Evolutionary conservation across 2,888 invertebrate genomes (phyloP).

Genomic region (Bombyx huttoni): DNA sequence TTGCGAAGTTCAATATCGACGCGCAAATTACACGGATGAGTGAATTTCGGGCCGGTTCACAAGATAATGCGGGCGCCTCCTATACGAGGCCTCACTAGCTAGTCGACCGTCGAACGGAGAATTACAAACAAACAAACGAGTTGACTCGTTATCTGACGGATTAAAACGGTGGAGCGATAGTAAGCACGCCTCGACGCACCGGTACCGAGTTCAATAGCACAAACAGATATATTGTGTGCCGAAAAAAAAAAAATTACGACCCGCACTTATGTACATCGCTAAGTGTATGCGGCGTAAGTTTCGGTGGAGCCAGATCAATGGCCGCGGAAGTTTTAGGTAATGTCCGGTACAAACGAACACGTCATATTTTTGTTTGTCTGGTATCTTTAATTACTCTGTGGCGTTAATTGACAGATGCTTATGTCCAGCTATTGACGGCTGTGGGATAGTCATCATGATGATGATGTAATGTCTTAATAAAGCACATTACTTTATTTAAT

Average conservation of each 20-base stretch:
- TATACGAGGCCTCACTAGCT: slow-evolving; percentile 47
- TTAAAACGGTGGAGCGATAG: slow-evolving; percentile 24
- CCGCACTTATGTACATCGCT: not conserved
- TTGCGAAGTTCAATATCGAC: slow-evolving; percentile 26
- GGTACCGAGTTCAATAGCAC: slow-evolving; percentile 35
- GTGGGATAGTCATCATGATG: no score
- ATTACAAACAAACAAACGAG: slow-evolving; percentile 49
- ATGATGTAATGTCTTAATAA: no score
- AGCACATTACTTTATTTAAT: no score
- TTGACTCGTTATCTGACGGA: slow-evolving; percentile 41
- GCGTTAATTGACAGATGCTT: not conserved
- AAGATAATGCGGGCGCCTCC: slow-evolving; percentile 60
- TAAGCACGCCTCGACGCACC: slow-evolving; percentile 11
- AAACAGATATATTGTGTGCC: slow-evolving; percentile 20
- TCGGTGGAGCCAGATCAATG: slow-evolving; percentile 28
- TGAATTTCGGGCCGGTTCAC: slow-evolving; percentile 44
- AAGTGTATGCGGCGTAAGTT: not conserved
- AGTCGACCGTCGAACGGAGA: slow-evolving; percentile 23
- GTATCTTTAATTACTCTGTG: not conserved
- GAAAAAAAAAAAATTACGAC: slow-evolving; percentile 18
- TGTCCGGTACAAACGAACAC: slow-evolving; percentile 29
- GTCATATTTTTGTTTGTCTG: slow-evolving; percentile 2
- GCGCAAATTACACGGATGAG: slow-evolving; percentile 41
- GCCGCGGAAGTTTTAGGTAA: slow-evolving; percentile 45
- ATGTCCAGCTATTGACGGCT: no score